These are phyloP conservation scores for Notothenia rossii DNA, from an alignment of 2,113 vertebrate genomes.

Conservation along the genomic window DNA sequence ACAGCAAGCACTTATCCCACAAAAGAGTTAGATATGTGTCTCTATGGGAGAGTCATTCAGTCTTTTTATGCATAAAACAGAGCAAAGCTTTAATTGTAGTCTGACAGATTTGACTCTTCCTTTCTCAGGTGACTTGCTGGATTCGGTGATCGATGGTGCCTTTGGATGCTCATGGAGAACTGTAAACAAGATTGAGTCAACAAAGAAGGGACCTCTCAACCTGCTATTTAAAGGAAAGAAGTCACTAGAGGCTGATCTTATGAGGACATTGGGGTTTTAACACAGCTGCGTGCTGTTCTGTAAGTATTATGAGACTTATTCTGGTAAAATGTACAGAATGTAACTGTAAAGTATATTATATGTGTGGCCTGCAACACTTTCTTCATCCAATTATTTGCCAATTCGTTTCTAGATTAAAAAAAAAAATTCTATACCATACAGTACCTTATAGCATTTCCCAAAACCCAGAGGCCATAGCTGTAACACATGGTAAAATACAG, in stretches of 20 bases:
- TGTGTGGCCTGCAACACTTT: not conserved
- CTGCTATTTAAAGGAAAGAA: slow-evolving; percentile 9
- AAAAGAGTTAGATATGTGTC: not conserved
- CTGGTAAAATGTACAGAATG: not conserved
- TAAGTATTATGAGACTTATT: slow-evolving; percentile 18
- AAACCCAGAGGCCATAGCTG: not conserved
- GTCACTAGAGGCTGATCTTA: not conserved
- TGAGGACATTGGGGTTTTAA: slow-evolving; percentile 16
- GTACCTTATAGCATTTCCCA: not conserved
- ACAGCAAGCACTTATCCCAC: not conserved
- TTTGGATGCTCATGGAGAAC: slow-evolving; percentile 2
- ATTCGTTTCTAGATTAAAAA: too few relatives aligned
- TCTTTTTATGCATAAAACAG: not conserved
- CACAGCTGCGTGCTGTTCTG: slow-evolving; percentile 41
- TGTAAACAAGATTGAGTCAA: slow-evolving; percentile 1
- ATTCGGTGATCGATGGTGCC: slow-evolving; percentile 14
- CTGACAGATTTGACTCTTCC: not conserved
- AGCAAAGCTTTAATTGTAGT: not conserved
- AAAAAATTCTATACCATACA: not conserved
- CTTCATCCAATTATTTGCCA: not conserved
- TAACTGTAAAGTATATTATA: not conserved
- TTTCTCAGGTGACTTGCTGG: slow-evolving; percentile 11
- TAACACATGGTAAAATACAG: not conserved
- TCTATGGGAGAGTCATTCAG: not conserved
- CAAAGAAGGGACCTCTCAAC: not conserved